Percentiles rank a stretch among this genome's conserved stretches.
Evolutionary conservation across 2,113 vertebrate genomes (phyloP).

Genomic region (Peromyscus maniculatus): DNA sequence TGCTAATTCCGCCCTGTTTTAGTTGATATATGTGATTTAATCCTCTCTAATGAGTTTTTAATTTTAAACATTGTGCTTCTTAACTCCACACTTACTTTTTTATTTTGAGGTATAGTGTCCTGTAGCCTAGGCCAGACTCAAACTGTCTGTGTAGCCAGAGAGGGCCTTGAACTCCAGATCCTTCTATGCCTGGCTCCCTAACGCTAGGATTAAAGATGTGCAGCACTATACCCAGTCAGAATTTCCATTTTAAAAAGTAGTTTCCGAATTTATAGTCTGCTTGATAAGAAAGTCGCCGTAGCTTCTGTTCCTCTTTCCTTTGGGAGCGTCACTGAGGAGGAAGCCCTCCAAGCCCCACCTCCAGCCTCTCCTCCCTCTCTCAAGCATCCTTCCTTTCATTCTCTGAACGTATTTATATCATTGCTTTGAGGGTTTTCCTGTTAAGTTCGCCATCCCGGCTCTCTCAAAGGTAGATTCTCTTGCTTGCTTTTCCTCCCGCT

Average conservation of each 20-base stretch:
- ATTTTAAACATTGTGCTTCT: conserved; percentile 1
- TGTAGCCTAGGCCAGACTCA: background rate
- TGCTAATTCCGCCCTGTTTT: background rate
- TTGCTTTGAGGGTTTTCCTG: background rate
- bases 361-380: background rate
- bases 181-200: background rate
- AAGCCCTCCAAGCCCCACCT: background rate
- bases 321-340: background rate
- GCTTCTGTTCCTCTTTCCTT: background rate
- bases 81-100: background rate
- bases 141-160: background rate
- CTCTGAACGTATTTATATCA: background rate
- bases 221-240: background rate
- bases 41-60: background rate
- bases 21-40: background rate
- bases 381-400: background rate
- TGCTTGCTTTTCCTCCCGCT: background rate
- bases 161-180: background rate
- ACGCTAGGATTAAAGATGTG: background rate
- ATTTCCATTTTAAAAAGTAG: background rate
- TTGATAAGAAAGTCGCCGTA: background rate
- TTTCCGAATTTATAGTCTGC: background rate
- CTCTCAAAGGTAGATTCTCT: background rate
- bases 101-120: background rate
- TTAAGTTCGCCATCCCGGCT: background rate